Evolutionary conservation across 2,113 vertebrate genomes (phyloP), one percentile per base, ranked within the genome.

Genomic region (Lepidiolamprologus cunningtoni): DNA sequence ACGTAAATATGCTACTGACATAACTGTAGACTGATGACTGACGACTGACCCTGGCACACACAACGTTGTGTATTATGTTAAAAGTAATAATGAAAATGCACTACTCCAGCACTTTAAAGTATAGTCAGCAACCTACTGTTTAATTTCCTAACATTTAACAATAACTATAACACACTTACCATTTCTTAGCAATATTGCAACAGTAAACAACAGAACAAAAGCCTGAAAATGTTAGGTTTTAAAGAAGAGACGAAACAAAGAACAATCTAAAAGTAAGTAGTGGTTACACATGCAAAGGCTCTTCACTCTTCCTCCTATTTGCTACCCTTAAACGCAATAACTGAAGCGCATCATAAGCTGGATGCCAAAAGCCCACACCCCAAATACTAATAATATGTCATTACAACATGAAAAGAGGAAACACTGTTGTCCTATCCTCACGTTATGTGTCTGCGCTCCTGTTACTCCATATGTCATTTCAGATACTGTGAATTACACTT

Each of bases 21-120:
- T 91, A 91, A 45, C 86, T 85, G 55, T 81, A 79, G 76, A 23
- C 45, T 90, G 61, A 91, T 84, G 78, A 28, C 31, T 63, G 58
- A 63, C 5, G 61, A 66, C 61, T 23, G 14, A n/a, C 14, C 54
- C 35, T 80, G 17, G 21, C n/a, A 5, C 7, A 3, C 23, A 45
- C 63, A 79, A 52, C 7, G 1, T n/a, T 78, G 26, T 78, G 10
- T 31, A 52, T n/a, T n/a, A 50, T 52, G 8, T 78, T 78, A 52
- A 50, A 78, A 31, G 26, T 31, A 50, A 21, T 31, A 31, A 16
- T n/a, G 1, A 68, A 81, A 68, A 73, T 42, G 58, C 19, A 26
- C 47, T n/a, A 53, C 10, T 79, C 6, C 4, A 76, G 42, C 42
- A 50, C 71, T 50, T 76, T 28, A 76, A 47, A 47, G 5, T 78